phyloP scores from a whole-genome alignment of 1,140 invertebrate genomes.

The Listronotus bonariensis region DNA sequence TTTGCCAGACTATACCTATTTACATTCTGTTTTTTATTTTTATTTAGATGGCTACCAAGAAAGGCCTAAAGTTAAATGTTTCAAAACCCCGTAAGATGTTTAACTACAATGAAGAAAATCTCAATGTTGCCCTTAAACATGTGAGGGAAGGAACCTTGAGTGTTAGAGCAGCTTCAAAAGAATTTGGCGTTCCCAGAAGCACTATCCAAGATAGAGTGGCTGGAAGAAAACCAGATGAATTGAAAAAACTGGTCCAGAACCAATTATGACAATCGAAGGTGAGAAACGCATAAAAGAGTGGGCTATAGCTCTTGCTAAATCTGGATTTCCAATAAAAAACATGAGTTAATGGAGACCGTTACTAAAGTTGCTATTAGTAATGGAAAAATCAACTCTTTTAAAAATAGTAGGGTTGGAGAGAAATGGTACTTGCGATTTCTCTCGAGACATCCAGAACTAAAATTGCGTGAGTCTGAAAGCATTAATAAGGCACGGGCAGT shows the following conservation, averaged over 20 bases:
- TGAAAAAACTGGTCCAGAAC: not conserved
- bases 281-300: not conserved
- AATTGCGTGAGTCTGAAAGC: conserved; percentile 10
- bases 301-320: not conserved
- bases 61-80: too few relatives aligned
- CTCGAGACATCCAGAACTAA: conserved; percentile 7
- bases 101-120: too few relatives aligned
- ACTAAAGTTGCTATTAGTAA: too few relatives aligned
- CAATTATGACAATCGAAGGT: not conserved
- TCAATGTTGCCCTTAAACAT: too few relatives aligned
- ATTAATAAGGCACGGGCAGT: conserved; percentile 26
- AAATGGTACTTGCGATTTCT: conserved; percentile 23
- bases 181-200: not conserved
- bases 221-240: not conserved
- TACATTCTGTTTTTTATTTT: too few relatives aligned
- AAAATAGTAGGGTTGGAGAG: not conserved
- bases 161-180: not conserved
- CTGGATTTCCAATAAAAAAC: not conserved
- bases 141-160: not conserved
- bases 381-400: not conserved
- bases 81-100: too few relatives aligned
- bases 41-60: too few relatives aligned
- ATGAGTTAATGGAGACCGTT: not conserved
- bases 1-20: too few relatives aligned
- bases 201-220: not conserved